Conservation (phyloP, 2,113 vertebrate species). For the Tauraco erythrolophus region DNA sequence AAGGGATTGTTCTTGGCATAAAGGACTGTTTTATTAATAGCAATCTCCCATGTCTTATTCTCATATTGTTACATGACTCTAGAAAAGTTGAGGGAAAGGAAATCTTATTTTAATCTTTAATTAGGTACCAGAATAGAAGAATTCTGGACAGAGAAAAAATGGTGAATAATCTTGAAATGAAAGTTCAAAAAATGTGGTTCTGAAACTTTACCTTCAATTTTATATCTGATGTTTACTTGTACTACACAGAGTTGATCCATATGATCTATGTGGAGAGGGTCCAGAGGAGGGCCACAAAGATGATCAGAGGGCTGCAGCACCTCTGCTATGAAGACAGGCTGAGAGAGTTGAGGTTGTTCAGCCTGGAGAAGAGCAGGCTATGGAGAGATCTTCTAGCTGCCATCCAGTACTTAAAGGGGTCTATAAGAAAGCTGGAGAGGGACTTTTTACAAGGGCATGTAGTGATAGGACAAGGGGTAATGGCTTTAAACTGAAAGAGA, state of each 20-base stretch:
- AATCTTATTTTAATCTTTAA: background rate
- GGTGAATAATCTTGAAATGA: background rate
- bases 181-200: background rate
- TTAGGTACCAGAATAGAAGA: background rate
- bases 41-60: background rate
- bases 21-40: background rate
- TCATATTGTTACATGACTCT: background rate
- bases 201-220: background rate
- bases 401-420: too few species aligned
- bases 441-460: too few species aligned
- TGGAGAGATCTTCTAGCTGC: too few species aligned
- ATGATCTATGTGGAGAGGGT: too few species aligned
- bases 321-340: too few species aligned
- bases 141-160: background rate
- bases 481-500: too few species aligned
- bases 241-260: background rate
- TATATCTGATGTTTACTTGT: background rate
- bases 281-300: too few species aligned
- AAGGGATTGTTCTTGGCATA: background rate
- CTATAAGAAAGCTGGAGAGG: too few species aligned
- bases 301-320: too few species aligned
- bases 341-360: too few species aligned
- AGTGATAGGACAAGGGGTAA: too few species aligned
- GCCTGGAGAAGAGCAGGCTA: too few species aligned
- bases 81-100: background rate